Evolutionary conservation across 1,140 invertebrate genomes (phyloP).

Genomic region (Macrotrachela quadricornifera): DNA sequence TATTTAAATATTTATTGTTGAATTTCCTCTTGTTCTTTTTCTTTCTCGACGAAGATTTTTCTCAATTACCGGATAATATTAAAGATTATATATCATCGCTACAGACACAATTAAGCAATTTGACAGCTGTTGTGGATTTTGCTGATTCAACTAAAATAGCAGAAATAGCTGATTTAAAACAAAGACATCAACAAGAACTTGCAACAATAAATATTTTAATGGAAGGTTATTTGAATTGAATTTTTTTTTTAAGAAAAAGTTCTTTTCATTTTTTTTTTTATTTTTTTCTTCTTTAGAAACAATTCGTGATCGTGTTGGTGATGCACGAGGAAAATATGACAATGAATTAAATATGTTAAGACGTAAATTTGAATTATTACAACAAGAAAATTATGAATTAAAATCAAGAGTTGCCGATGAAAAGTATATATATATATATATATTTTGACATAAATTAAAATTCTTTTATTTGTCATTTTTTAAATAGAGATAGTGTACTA

Average conservation of each 20-base stretch:
- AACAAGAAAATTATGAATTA: neutral
- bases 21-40: too few relatives aligned
- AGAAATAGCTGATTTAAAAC: neutral
- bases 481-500: neutral
- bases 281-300: neutral
- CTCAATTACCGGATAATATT: too few relatives aligned
- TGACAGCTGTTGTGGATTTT: too few relatives aligned
- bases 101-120: too few relatives aligned
- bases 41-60: too few relatives aligned
- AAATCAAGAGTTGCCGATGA: neutral
- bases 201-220: conserved; percentile 7
- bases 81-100: too few relatives aligned
- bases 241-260: too few relatives aligned
- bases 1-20: too few relatives aligned
- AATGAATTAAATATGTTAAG: conserved; percentile 1
- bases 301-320: neutral
- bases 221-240: neutral
- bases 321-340: neutral
- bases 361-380: conserved; percentile 2
- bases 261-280: too few relatives aligned
- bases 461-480: neutral
- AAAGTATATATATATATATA: neutral
- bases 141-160: conserved; percentile 5
- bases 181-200: conserved; percentile 2
- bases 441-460: neutral